Percentiles rank a stretch among this genome's conserved stretches.
phyloP scores from a whole-genome alignment of 2,888 invertebrate species.

The Panopea generosa region DNA sequence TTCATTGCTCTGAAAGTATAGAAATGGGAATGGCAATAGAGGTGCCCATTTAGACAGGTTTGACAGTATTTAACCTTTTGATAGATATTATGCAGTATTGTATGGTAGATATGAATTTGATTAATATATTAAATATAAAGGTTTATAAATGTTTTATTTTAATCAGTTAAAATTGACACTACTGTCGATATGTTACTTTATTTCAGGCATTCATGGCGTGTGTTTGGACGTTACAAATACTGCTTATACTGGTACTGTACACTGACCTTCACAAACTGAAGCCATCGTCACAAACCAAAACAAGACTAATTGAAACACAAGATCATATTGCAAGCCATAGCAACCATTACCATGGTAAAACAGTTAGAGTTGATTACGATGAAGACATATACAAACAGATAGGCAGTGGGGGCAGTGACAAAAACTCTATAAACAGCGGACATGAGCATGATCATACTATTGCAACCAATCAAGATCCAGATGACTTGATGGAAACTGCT shows the following conservation, averaged over 20 bases:
- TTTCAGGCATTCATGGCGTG: conserved; percentile 84
- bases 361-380: conserved; percentile 34
- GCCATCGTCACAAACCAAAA: background rate
- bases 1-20: no score
- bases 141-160: no score
- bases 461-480: conserved; percentile 12
- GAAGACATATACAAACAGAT: conserved; percentile 55
- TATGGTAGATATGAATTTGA: no score
- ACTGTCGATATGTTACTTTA: no score
- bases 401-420: conserved; percentile 1
- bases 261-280: conserved; percentile 62
- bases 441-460: conserved; percentile 19
- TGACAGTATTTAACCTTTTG: no score
- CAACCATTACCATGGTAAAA: conserved; percentile 4
- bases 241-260: conserved; percentile 75
- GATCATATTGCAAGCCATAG: no score
- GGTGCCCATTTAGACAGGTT: no score
- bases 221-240: conserved; percentile 80
- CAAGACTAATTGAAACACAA: background rate
- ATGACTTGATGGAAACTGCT: conserved; percentile 59
- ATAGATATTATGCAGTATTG: no score
- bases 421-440: conserved; percentile 20
- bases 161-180: no score
- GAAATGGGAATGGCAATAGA: no score
- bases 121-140: no score